A percentile compares a stretch with the other conserved stretches of the same genome.
Conservation (phyloP, 2,113 vertebrate species). For the Colinus virginianus region DNA sequence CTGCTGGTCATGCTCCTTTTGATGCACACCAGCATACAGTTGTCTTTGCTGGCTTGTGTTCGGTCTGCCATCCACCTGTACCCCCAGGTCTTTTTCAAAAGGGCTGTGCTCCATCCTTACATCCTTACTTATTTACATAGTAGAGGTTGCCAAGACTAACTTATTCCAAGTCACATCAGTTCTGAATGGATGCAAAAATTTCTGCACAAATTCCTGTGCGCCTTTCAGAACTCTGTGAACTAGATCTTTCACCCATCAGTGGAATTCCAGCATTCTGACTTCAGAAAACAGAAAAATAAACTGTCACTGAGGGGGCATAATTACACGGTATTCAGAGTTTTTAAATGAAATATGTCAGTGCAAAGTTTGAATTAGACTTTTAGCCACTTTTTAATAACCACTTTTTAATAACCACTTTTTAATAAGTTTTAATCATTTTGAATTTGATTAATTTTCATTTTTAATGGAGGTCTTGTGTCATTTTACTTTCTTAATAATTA, state of each 20-base stretch:
- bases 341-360: background rate
- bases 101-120: too few relatives aligned
- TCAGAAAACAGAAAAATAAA: background rate
- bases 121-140: too few relatives aligned
- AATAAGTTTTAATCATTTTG: background rate
- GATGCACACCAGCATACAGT: too few relatives aligned
- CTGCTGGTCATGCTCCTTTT: too few relatives aligned
- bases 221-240: background rate
- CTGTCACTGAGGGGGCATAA: background rate
- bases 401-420: background rate
- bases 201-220: background rate
- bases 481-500: constrained; percentile 30
- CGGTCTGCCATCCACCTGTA: too few relatives aligned
- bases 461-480: background rate
- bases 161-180: background rate
- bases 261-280: background rate
- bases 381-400: background rate
- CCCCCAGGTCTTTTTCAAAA: too few relatives aligned
- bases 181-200: background rate
- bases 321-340: background rate
- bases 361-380: background rate
- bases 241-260: background rate
- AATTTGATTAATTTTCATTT: constrained; percentile 23
- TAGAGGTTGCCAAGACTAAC: too few relatives aligned
- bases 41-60: too few relatives aligned